phyloP scores from a whole-genome alignment of 2,888 invertebrate genomes.

The Hemistola chrysoprasaria region DNA sequence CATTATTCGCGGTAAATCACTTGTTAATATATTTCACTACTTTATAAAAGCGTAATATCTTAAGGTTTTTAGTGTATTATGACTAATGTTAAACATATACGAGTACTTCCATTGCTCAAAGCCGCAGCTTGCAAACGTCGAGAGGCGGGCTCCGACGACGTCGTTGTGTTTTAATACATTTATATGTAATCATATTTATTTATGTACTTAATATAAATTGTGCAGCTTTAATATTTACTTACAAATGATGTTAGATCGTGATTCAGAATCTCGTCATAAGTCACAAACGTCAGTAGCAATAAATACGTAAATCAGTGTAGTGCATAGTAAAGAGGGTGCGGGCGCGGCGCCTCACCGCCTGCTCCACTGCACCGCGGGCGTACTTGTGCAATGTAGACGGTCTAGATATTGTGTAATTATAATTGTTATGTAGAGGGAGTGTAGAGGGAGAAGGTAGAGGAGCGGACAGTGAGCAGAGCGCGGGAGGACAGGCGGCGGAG shows the following conservation, averaged over 20 bases:
- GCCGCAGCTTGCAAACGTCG: constrained; percentile 49
- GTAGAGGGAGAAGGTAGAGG: constrained; percentile 19
- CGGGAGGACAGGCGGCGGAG: background rate
- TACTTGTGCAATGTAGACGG: constrained; percentile 65
- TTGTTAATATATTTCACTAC: constrained; percentile 72
- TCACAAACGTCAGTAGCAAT: constrained; percentile 78
- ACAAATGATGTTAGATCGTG: constrained; percentile 81
- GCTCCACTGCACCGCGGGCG: constrained; percentile 35
- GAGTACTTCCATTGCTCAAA: constrained; percentile 70
- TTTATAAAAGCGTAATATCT: constrained; percentile 48
- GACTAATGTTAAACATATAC: constrained; percentile 50
- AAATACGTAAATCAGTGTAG: constrained; percentile 68
- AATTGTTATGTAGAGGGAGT: constrained; percentile 22
- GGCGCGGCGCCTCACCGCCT: constrained; percentile 43
- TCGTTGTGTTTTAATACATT: constrained; percentile 58
- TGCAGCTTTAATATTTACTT: constrained; percentile 82
- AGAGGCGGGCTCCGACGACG: constrained; percentile 63
- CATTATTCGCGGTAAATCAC: constrained; percentile 55
- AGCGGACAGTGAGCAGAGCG: constrained; percentile 20
- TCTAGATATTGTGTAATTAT: constrained; percentile 44
- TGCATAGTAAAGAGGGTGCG: constrained; percentile 54
- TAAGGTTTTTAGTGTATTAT: constrained; percentile 48
- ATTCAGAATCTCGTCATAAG: constrained; percentile 82
- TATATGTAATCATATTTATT: constrained; percentile 75
- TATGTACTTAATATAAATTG: constrained; percentile 77